phyloP scores from a whole-genome alignment of 2,888 invertebrate genomes.

The Agrilus cyanescens region DNA sequence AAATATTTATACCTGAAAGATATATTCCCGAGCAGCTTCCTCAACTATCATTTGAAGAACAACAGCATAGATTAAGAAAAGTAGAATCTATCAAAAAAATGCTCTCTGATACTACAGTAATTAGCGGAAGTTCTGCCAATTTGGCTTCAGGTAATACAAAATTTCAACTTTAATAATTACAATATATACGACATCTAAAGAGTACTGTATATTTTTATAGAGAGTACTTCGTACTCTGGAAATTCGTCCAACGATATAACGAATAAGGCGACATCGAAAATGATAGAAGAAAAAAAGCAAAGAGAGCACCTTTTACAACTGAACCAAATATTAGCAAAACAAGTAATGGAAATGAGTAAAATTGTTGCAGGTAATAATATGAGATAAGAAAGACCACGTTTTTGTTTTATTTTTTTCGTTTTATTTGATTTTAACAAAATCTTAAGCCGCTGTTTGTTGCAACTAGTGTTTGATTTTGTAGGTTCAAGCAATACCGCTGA shows the following conservation, averaged over 20 bases:
- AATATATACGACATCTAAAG: neutral
- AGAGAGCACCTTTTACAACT: constrained; percentile 80
- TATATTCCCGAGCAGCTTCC: constrained; percentile 87
- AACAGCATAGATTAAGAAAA: constrained; percentile 70
- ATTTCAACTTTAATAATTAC: neutral
- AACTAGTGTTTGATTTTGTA: constrained; percentile 26
- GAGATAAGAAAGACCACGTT: constrained; percentile 13
- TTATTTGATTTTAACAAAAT: constrained; percentile 7
- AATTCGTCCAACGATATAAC: constrained; percentile 28
- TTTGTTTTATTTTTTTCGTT: constrained; percentile 14
- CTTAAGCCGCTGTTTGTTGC: constrained; percentile 11
- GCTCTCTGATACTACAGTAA: constrained; percentile 60
- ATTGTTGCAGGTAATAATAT: constrained; percentile 73
- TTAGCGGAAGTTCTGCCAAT: constrained; percentile 31
- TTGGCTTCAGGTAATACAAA: constrained; percentile 16
- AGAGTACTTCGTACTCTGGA: constrained; percentile 15
- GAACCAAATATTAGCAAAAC: constrained; percentile 84
- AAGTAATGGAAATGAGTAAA: constrained; percentile 92
- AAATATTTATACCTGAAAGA: constrained; percentile 83
- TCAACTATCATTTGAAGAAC: constrained; percentile 74
- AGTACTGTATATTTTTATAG: neutral
- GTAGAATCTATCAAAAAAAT: constrained; percentile 86
- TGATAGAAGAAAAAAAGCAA: constrained; percentile 71
- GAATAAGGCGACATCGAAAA: constrained; percentile 31
- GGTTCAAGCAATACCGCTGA: constrained; percentile 32